These are phyloP conservation scores for Echinops telfairi DNA, from an alignment of 2,113 vertebrate species.

Conservation along the genomic window DNA sequence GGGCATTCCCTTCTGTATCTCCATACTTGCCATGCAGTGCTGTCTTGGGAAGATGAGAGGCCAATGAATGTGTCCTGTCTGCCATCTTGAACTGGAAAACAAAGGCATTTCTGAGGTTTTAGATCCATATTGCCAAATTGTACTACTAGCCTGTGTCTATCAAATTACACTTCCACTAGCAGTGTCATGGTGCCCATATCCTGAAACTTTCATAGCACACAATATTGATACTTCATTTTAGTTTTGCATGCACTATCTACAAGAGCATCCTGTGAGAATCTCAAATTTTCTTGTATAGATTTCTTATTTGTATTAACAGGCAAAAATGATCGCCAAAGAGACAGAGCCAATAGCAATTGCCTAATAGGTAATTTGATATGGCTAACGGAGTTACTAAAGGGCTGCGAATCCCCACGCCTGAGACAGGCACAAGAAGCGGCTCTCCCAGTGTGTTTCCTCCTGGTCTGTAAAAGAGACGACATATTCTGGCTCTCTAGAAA, in stretches of 20 bases:
- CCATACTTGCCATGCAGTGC: not conserved
- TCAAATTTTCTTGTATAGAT: conserved; percentile 36
- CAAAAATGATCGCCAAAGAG: conserved; percentile 62
- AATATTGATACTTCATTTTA: conserved; percentile 23
- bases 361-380: conserved; percentile 48
- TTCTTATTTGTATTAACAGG: conserved; percentile 49
- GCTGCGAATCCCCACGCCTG: conserved; percentile 25
- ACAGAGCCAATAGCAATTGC: conserved; percentile 11
- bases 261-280: not conserved
- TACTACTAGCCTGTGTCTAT: not conserved
- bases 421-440: conserved; percentile 48
- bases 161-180: not conserved
- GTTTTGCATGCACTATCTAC: conserved; percentile 8
- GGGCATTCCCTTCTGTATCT: not conserved
- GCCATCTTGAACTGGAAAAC: conserved; percentile 26
- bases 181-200: not conserved
- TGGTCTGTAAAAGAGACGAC: conserved; percentile 34
- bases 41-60: not conserved
- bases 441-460: not conserved
- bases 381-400: conserved; percentile 45
- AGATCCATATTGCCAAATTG: not conserved
- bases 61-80: not conserved
- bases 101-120: not conserved
- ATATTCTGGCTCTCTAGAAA: conserved; percentile 58
- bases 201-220: not conserved